Evolutionary conservation across 2,113 vertebrate species (phyloP), one percentile per base, ranked within the genome.

Genomic region (Cryptomyrus ogoouensis): DNA sequence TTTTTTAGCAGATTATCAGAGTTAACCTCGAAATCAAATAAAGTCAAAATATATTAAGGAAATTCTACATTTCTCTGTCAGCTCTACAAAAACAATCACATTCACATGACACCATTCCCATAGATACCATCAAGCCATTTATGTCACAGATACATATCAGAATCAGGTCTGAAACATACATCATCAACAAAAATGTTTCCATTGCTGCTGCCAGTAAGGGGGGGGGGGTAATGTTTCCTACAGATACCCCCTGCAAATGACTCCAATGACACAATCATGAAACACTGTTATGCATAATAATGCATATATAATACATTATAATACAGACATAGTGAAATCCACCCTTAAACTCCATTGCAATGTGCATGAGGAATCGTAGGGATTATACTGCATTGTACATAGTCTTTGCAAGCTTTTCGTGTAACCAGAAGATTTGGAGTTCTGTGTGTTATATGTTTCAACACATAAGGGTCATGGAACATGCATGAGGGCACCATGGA

Each of bases 41-140:
- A 27, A 27, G 83, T 31, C 83, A 27, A 49, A 85, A 85, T 49
- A 85, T 47, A 85, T 85, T 47, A 85, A n/a, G 42, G 47, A 49
- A 85, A 85, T 49, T n/a, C 74, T 80, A 80, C 74, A 39, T 42
- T 42, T 80, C 74, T 80, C 31, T 42, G 35, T 80, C 46, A 52
- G 85, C 27, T 53, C 46, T 87, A 49, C 49, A 49, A 52, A 39
- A 53, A 87, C 85, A 21, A 87, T n/a, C 50, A 87, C 85, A 56
- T 15, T 53, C 31, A 87, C 85, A 87, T 35, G 27, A 87, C 85
- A 87, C 27, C 27, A 35, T 87, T 87, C 85, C 85, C 31, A 87
- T 5, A 87, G 50, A 53, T 35, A 53, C 27, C 50, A 53, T 87
- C 24, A 42, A 47, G 27, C 85, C 85, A 87, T 87, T 53, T 35